Base-by-base conservation (phyloP, 2,113 vertebrate species). In the Nothobranchius furzeri region DNA sequence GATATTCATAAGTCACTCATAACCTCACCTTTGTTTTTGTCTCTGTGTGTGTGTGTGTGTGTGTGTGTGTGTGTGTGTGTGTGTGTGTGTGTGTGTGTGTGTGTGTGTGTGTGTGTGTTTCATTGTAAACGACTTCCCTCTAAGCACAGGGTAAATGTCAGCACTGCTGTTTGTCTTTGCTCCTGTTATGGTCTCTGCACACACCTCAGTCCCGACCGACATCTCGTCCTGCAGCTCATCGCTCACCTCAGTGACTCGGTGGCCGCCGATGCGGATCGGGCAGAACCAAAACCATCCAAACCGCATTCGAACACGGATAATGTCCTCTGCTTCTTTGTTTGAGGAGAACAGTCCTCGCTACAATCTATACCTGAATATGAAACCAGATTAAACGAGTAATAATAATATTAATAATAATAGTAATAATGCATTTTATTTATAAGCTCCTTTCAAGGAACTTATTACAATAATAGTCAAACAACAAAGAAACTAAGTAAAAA, bases 131-230 rank as follows among this genome's bases (percentile, higher is more conserved):
- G 11, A 56, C 66, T 73, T 75, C 81, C 40, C 70, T 79, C 46
- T 43, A 37, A 73, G 73, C 65, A 40, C 69, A 68, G 46, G 69
- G 80, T 80, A 84, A 88, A 89, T 84, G 76, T 81, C 84, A 87
- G 63, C 30, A 0, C 74, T 68, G 55, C 65, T 82, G 80, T 87
- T 89, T 88, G 77, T 77, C 75, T 88, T 87, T 84, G 83, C 79
- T 73, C 55, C 54, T 70, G 53, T 73, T 68, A 46, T 46, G 57
- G 14, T 14, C 51, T 81, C 52, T 53, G 59, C 73, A 65, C 80
- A 64, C 74, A 67, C 53, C 68, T 11, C 63, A 45, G 70, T 79
- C 70, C 68, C 24, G 53, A 62, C 65, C 78, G 75, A 76, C 75
- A 66, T 68, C 64, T 60, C 60, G 55, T 67, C 55, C 55, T 56